Conservation (phyloP, 53 echinoderm and acorn worm species). For the Paracentrotus lividus region DNA sequence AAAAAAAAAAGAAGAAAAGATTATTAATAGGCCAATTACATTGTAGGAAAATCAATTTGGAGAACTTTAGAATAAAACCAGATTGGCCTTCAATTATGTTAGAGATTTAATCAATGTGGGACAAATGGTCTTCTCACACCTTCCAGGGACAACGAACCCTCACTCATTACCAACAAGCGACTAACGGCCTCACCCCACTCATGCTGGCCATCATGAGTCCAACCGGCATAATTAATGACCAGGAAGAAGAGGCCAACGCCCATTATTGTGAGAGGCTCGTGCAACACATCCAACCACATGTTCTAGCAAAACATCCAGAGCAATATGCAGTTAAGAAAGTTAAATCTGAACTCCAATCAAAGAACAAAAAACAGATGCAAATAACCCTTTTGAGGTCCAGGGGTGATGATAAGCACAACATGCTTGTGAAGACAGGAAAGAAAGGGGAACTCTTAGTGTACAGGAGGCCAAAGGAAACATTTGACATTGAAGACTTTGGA, state of each 20-base stretch:
- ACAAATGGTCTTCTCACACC: too few relatives aligned
- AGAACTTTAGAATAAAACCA: too few relatives aligned
- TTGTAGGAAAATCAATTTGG: too few relatives aligned
- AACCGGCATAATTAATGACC: constrained; percentile 59
- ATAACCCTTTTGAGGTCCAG: too few relatives aligned
- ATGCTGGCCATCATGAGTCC: constrained; percentile 84
- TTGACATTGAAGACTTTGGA: constrained; percentile 11
- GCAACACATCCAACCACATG: constrained; percentile 3
- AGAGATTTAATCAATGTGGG: too few relatives aligned
- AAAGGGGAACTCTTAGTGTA: too few relatives aligned
- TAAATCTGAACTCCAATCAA: background rate
- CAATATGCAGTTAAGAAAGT: background rate
- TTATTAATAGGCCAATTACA: too few relatives aligned
- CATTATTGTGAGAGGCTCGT: constrained; percentile 21
- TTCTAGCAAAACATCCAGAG: background rate
- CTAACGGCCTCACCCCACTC: constrained; percentile 82
- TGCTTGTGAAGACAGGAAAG: too few relatives aligned
- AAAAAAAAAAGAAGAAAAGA: too few relatives aligned
- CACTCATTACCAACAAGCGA: constrained; percentile 16
- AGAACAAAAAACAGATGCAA: background rate
- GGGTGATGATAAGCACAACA: too few relatives aligned
- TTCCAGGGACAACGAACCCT: constrained; percentile 69
- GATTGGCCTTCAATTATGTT: too few relatives aligned
- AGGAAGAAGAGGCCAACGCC: constrained; percentile 77
- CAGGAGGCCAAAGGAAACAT: background rate